phyloP scores from a whole-genome alignment of 2,888 invertebrate species.

The Arenicola marina region DNA sequence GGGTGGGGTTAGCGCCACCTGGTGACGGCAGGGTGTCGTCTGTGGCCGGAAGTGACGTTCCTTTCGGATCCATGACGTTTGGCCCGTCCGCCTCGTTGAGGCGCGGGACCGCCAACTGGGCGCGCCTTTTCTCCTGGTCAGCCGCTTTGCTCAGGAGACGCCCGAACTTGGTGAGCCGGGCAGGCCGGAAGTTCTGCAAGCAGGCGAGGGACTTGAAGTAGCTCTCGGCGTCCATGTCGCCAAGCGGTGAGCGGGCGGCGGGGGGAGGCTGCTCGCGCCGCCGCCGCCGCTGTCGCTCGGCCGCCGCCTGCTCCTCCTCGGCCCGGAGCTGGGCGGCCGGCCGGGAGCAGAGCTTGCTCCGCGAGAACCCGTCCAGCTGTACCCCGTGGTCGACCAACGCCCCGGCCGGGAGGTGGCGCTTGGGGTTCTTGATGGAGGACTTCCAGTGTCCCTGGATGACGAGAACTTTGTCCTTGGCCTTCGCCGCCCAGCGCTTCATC shows the following conservation, averaged over 20 bases:
- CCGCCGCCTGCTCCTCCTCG: constrained; percentile 3
- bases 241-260: no score
- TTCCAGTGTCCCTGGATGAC: constrained; percentile 48
- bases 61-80: no score
- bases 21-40: no score
- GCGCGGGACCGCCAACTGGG: constrained; percentile 45
- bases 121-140: constrained; percentile 27
- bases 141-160: neutral
- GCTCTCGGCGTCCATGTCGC: no score
- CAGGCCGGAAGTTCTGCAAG: constrained; percentile 6
- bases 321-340: neutral
- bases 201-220: constrained; percentile 40
- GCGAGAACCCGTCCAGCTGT: constrained; percentile 30
- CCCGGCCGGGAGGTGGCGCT: constrained; percentile 13
- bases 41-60: no score
- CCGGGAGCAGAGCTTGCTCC: constrained; percentile 19
- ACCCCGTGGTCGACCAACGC: constrained; percentile 30
- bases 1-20: no score
- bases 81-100: constrained; percentile 42
- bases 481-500: constrained; percentile 54
- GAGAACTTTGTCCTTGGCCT: constrained; percentile 48
- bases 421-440: constrained; percentile 42
- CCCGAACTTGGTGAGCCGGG: constrained; percentile 10
- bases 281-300: neutral
- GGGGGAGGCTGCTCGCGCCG: neutral